These are phyloP conservation scores for Osmerus mordax DNA, from an alignment of 2,113 vertebrate species.

Conservation along the genomic window DNA sequence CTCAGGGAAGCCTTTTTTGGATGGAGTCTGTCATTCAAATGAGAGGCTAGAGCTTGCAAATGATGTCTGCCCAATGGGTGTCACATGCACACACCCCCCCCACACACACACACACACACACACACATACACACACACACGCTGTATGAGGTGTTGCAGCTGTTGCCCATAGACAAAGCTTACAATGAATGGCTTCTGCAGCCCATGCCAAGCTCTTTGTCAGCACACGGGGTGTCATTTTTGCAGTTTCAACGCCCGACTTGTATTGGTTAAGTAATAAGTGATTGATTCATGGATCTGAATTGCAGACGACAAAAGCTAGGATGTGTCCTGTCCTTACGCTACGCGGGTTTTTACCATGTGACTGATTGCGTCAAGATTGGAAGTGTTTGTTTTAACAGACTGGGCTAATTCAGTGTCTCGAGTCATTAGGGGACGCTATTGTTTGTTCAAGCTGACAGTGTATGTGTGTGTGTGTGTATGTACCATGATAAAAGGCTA, in stretches of 20 bases:
- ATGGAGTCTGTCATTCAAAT: neutral
- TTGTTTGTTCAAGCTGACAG: neutral
- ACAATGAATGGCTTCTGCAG: constrained; percentile 4
- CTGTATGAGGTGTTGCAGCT: constrained; percentile 8
- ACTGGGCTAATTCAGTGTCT: neutral
- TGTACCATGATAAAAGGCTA: too few relatives aligned
- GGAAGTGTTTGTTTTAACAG: neutral
- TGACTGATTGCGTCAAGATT: neutral
- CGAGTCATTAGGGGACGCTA: neutral
- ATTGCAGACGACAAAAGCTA: neutral
- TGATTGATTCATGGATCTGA: neutral
- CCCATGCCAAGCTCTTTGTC: constrained; percentile 1
- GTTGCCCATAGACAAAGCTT: neutral
- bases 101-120: neutral
- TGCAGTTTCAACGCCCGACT: neutral
- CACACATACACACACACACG: neutral
- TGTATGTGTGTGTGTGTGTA: neutral
- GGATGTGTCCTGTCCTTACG: neutral
- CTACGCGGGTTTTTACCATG: neutral
- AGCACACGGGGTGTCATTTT: neutral
- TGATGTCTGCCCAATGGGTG: neutral
- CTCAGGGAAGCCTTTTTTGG: neutral
- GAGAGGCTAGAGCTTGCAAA: neutral
- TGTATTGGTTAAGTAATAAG: neutral
- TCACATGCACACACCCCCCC: neutral